Evolutionary conservation across 2,888 invertebrate genomes (phyloP).

Genomic region (Callinectes sapidus): DNA sequence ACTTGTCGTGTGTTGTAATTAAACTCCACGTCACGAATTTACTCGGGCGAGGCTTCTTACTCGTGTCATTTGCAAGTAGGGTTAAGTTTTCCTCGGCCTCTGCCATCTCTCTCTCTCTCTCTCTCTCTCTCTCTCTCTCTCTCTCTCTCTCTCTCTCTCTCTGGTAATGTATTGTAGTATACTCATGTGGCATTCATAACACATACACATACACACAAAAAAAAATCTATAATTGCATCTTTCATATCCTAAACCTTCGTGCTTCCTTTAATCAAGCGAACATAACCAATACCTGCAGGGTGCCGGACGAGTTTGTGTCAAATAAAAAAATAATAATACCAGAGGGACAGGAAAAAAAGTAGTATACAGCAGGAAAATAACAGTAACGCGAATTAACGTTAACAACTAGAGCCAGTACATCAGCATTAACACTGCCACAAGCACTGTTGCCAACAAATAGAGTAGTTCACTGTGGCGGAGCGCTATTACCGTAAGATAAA

Average conservation of each 20-base stretch:
- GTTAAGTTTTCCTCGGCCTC: conserved; percentile 46
- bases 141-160: not conserved
- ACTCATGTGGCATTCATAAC: not conserved
- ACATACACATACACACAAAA: not conserved
- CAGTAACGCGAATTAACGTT: conserved; percentile 21
- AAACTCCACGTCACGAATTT: conserved; percentile 64
- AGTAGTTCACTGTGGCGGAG: conserved; percentile 32
- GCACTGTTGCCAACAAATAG: conserved; percentile 44
- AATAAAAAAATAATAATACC: not conserved
- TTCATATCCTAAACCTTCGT: not conserved
- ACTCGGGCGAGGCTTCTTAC: conserved; percentile 54
- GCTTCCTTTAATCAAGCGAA: not conserved
- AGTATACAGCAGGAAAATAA: conserved; percentile 2
- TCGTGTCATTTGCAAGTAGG: conserved; percentile 64
- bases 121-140: not conserved
- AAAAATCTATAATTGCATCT: not conserved
- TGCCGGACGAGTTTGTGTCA: not conserved
- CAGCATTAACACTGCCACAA: conserved; percentile 40
- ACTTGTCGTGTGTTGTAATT: conserved; percentile 68
- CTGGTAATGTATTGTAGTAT: not conserved
- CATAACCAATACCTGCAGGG: not conserved
- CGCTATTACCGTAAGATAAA: conserved; percentile 44
- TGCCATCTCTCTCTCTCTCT: not conserved
- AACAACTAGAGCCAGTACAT: conserved; percentile 26
- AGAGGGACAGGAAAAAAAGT: not conserved